Conservation (phyloP, 2,888 invertebrate species). For the Sepioteuthis lessoniana region DNA sequence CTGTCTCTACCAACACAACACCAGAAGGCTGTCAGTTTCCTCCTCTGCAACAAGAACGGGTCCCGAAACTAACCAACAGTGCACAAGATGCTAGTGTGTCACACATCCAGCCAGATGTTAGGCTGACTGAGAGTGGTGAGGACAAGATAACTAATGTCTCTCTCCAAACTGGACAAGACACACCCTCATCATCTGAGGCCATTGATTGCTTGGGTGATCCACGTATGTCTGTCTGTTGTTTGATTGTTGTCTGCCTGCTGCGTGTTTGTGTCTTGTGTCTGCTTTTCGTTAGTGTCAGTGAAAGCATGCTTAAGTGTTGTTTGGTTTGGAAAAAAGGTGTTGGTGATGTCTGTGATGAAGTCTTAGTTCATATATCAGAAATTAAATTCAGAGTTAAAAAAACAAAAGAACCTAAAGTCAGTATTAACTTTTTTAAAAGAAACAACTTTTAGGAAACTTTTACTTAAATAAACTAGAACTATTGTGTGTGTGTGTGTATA, state of each 20-base stretch:
- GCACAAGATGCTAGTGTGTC: conserved; percentile 35
- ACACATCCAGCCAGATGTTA: conserved; percentile 39
- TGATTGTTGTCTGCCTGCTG: background rate
- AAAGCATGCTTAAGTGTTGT: background rate
- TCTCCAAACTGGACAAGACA: conserved; percentile 18
- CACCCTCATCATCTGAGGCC: conserved; percentile 23
- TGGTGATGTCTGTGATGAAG: too few relatives aligned
- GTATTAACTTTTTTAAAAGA: too few relatives aligned
- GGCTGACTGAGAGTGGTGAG: background rate
- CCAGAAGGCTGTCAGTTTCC: conserved; percentile 35
- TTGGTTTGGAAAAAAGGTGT: background rate
- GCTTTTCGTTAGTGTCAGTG: background rate
- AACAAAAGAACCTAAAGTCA: too few relatives aligned
- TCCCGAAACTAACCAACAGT: conserved; percentile 36
- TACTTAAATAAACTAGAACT: too few relatives aligned
- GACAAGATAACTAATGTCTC: conserved; percentile 8
- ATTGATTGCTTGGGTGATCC: conserved; percentile 40
- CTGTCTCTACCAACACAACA: background rate
- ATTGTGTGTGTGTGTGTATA: too few relatives aligned
- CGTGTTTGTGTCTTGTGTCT: background rate
- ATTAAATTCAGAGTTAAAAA: too few relatives aligned
- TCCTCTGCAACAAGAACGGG: conserved; percentile 25
- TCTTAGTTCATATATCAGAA: too few relatives aligned
- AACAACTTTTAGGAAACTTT: too few relatives aligned
- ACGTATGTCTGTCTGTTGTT: conserved; percentile 40